Conservation (phyloP, 2,113 vertebrate genomes). For the Rhynchomys soricoides region DNA sequence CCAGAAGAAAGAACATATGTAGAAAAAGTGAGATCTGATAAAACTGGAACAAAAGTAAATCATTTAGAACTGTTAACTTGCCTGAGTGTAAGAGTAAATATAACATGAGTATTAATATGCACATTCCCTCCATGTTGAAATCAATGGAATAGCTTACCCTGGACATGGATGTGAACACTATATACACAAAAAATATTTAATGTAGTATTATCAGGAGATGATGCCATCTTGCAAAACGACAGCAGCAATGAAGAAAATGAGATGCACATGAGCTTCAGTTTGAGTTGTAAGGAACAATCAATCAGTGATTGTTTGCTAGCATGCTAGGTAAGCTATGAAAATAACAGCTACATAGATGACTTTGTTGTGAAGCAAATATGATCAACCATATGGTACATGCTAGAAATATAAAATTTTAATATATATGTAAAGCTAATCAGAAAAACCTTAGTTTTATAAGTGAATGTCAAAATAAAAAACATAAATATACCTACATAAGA, state of each 20-base stretch:
- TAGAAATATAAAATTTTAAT: not conserved
- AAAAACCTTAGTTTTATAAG: not conserved
- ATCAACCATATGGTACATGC: not conserved
- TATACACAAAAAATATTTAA: not conserved
- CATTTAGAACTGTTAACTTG: not conserved
- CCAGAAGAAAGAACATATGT: not conserved
- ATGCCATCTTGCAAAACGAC: not conserved
- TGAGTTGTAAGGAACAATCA: not conserved
- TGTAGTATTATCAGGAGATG: not conserved
- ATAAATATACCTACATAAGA: not conserved
- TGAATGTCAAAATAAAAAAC: not conserved
- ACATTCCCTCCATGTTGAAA: not conserved
- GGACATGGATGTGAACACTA: not conserved
- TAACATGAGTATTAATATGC: not conserved
- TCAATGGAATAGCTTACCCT: not conserved
- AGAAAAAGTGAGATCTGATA: not conserved
- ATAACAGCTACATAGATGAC: not conserved
- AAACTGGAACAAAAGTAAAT: not conserved
- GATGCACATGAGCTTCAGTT: not conserved
- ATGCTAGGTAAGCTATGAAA: not conserved
- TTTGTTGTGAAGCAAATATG: not conserved
- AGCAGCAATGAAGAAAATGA: not conserved
- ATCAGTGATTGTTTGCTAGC: not conserved
- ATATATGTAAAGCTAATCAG: not conserved
- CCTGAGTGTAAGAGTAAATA: not conserved